Evolutionary conservation across 2,888 invertebrate species (phyloP).

Genomic region (Leptothorax acervorum): DNA sequence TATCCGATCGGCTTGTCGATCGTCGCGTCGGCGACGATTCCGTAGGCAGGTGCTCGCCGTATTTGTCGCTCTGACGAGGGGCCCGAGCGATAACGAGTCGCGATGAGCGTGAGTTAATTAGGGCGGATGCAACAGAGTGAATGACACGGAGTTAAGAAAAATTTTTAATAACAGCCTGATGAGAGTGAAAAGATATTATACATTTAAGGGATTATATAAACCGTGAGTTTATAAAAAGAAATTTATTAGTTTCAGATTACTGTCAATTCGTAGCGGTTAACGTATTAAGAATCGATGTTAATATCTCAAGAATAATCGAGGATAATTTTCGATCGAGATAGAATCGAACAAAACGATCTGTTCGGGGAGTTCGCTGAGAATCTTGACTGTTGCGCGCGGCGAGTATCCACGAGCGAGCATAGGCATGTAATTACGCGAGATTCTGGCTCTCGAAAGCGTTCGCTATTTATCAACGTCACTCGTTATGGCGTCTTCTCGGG

Average conservation of each 20-base stretch:
- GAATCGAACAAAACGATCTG: slow-evolving; percentile 35
- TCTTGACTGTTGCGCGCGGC: slow-evolving; percentile 48
- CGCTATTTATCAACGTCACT: slow-evolving; percentile 79
- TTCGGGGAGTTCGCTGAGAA: slow-evolving; percentile 33
- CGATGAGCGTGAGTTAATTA: slow-evolving; percentile 33
- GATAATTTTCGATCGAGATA: slow-evolving; percentile 22
- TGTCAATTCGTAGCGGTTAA: background rate
- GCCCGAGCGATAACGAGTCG: slow-evolving; percentile 17
- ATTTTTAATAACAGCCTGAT: background rate
- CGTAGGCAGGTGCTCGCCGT: background rate
- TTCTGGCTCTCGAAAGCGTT: slow-evolving; percentile 70
- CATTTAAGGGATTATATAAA: background rate
- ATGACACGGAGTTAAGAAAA: background rate
- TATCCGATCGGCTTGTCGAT: slow-evolving; percentile 34
- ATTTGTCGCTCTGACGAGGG: slow-evolving; percentile 24
- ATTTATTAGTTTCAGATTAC: background rate
- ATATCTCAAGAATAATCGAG: slow-evolving; percentile 15
- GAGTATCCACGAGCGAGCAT: slow-evolving; percentile 66
- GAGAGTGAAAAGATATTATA: background rate
- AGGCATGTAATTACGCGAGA: slow-evolving; percentile 72
- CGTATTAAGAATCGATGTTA: background rate
- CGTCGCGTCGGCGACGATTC: slow-evolving; percentile 35
- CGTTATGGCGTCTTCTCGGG: slow-evolving; percentile 74
- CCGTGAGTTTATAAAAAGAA: background rate
- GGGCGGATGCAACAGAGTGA: background rate